phyloP scores from a whole-genome alignment of 2,888 invertebrate genomes.

The Creontiades dilutus region DNA sequence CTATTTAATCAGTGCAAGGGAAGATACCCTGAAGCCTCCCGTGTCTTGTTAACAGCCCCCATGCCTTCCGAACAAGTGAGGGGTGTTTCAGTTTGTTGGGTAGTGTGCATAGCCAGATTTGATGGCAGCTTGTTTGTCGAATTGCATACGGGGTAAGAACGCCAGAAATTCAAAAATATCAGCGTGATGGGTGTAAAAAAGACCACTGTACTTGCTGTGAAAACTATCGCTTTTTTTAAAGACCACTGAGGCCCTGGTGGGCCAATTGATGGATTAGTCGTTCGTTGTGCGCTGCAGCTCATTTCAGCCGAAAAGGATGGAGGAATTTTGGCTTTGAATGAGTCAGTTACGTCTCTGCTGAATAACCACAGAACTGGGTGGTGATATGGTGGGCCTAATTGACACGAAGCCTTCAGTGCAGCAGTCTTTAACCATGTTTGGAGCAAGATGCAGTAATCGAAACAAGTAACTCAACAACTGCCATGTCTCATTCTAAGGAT shows the following conservation, averaged over 20 bases:
- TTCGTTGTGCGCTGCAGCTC: conserved; percentile 7
- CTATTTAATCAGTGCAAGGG: too few species aligned
- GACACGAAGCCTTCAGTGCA: conserved; percentile 65
- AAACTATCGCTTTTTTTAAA: too few species aligned
- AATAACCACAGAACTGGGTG: conserved; percentile 15
- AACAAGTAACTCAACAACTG: too few species aligned
- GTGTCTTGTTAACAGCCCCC: too few species aligned
- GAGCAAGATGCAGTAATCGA: conserved; percentile 62
- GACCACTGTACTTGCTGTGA: conserved; percentile 53
- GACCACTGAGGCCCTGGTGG: too few species aligned
- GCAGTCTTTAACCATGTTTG: conserved; percentile 66
- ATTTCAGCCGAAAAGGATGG: conserved; percentile 48
- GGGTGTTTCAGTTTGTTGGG: too few species aligned
- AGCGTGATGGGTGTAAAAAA: conserved; percentile 35
- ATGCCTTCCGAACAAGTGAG: too few species aligned
- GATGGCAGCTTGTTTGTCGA: conserved; percentile 56
- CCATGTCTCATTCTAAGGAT: too few species aligned
- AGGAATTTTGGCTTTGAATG: conserved; percentile 46
- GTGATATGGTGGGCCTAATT: conserved; percentile 10
- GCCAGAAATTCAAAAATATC: conserved; percentile 61
- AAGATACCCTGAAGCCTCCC: too few species aligned
- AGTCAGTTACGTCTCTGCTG: background rate
- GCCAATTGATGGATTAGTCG: conserved; percentile 61
- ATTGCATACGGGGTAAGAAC: background rate
- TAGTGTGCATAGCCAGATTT: background rate